Evolutionary conservation across 1,140 invertebrate genomes (phyloP).

Genomic region (Papilio polytes): DNA sequence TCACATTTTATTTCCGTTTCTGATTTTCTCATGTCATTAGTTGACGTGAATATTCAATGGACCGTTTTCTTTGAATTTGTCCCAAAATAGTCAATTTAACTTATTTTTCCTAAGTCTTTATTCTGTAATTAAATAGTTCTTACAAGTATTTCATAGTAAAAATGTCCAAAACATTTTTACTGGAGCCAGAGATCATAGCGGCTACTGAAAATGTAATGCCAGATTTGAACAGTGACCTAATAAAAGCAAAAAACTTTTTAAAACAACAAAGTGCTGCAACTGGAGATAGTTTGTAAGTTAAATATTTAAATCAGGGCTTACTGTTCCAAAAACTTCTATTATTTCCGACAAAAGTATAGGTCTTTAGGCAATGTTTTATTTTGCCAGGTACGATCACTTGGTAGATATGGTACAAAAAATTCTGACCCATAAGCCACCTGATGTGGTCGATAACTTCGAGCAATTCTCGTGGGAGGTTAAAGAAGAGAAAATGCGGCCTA

Average conservation of each 20-base stretch:
- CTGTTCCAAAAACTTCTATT: neutral
- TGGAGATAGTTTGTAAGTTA: constrained; percentile 72
- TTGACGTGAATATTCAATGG: neutral
- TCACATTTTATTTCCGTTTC: neutral
- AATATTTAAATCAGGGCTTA: neutral
- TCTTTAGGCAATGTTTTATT: neutral
- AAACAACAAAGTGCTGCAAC: constrained; percentile 76
- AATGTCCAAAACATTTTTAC: constrained; percentile 72
- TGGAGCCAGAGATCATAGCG: constrained; percentile 77
- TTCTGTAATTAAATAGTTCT: neutral
- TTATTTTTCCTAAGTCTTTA: neutral
- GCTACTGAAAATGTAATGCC: constrained; percentile 78
- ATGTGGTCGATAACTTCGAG: constrained; percentile 87
- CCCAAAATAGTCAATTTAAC: neutral
- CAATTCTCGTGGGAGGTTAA: constrained; percentile 87
- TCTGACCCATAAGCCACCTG: constrained; percentile 85
- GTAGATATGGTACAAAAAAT: constrained; percentile 86
- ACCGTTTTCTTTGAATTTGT: neutral
- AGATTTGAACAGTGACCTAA: constrained; percentile 73
- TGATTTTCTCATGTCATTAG: neutral
- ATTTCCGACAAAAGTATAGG: neutral
- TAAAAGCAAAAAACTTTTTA: constrained; percentile 75
- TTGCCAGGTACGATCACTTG: constrained; percentile 86
- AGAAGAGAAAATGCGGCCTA: constrained; percentile 83
- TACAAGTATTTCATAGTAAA: constrained; percentile 37